These are phyloP conservation scores for Denticeps clupeoides DNA, from an alignment of 2,797 vertebrate species.

Conservation along the genomic window DNA sequence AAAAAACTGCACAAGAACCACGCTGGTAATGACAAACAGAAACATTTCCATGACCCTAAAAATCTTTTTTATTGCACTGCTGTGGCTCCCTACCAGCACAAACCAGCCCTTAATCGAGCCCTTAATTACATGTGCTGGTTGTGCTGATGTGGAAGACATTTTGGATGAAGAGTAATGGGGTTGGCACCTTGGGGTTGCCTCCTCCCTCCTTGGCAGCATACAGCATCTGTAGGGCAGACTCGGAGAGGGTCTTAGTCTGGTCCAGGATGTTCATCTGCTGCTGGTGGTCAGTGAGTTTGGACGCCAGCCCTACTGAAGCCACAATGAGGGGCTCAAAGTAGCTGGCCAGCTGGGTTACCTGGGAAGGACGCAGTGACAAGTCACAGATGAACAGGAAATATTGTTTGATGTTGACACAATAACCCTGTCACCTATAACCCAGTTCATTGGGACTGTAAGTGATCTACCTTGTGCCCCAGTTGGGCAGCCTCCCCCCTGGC, in stretches of 20 bases:
- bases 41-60: too few species aligned
- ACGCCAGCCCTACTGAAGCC: conserved; percentile 84
- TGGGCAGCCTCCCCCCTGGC: conserved; percentile 92
- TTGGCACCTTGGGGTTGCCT: conserved; percentile 86
- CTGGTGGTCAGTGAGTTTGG: conserved; percentile 86
- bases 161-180: neutral
- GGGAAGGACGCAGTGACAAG: neutral
- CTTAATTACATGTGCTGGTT: too few species aligned
- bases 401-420: too few species aligned
- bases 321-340: conserved; percentile 91
- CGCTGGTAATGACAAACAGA: too few species aligned
- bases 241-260: conserved; percentile 92
- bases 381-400: conserved; percentile 5
- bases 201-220: conserved; percentile 97
- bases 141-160: too few species aligned
- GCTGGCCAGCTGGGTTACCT: conserved; percentile 90
- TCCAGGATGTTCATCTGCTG: conserved; percentile 96
- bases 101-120: too few species aligned
- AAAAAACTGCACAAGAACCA: neutral
- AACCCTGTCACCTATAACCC: conserved; percentile 21
- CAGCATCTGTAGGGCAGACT: conserved; percentile 93
- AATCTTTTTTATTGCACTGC: too few species aligned
- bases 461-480: conserved; percentile 87
- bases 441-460: neutral
- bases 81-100: too few species aligned